These are phyloP conservation scores for Lineus longissimus DNA, from an alignment of 1,140 invertebrate genomes.

Conservation along the genomic window DNA sequence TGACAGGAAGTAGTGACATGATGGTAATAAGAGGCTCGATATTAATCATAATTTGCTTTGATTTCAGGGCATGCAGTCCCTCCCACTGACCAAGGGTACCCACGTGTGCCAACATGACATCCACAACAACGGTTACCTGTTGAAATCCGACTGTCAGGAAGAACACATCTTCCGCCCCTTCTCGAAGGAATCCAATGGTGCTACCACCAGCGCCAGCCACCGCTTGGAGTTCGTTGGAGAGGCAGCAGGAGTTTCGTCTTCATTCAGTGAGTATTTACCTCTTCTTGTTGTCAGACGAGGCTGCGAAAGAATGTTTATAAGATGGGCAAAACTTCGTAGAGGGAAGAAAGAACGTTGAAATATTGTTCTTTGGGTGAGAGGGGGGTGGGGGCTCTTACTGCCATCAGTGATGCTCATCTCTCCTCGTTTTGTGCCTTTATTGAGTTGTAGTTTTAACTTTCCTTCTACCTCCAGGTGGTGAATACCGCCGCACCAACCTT, in stretches of 20 bases:
- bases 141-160: conserved; percentile 71
- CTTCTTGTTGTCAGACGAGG: too few relatives aligned
- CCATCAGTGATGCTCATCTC: too few relatives aligned
- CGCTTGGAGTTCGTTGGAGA: conserved; percentile 54
- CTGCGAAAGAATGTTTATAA: too few relatives aligned
- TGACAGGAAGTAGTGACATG: too few relatives aligned
- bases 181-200: conserved; percentile 71
- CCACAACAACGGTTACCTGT: conserved; percentile 74
- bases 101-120: conserved; percentile 75
- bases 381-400: too few relatives aligned
- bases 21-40: too few relatives aligned
- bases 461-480: conserved; percentile 14
- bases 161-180: conserved; percentile 75
- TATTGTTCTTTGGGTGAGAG: too few relatives aligned
- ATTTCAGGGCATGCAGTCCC: conserved; percentile 66
- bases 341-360: too few relatives aligned
- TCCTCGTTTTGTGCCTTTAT: too few relatives aligned
- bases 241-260: conserved; percentile 11
- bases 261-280: neutral
- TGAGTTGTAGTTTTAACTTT: too few relatives aligned
- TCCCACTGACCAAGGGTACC: conserved; percentile 71
- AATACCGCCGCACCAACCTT: conserved; percentile 16
- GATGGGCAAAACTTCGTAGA: too few relatives aligned
- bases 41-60: too few relatives aligned
- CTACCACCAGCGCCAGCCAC: conserved; percentile 64